Evolutionary conservation across 1,140 invertebrate species (phyloP).

Genomic region (Cydia splendana): DNA sequence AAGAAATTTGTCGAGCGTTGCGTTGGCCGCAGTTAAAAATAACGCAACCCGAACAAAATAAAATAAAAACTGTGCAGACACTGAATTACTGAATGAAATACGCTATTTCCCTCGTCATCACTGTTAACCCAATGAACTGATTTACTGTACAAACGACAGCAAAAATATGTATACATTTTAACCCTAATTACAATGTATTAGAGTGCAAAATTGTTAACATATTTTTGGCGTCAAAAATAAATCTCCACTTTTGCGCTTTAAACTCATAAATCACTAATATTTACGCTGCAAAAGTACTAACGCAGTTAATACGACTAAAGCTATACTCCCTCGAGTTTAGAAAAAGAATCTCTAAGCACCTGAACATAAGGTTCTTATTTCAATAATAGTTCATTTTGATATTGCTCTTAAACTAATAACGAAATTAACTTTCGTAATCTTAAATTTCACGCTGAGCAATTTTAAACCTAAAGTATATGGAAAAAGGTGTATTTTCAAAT

Average conservation of each 20-base stretch:
- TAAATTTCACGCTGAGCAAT: not conserved
- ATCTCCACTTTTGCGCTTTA: not conserved
- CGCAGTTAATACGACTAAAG: not conserved
- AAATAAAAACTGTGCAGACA: not conserved
- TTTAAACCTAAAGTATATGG: not conserved
- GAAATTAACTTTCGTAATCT: not conserved
- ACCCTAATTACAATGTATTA: not conserved
- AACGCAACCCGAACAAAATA: not conserved
- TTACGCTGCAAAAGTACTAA: not conserved
- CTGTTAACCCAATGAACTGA: not conserved
- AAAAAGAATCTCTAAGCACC: not conserved
- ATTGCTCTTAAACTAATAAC: not conserved
- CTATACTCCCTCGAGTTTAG: not conserved
- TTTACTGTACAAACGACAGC: not conserved
- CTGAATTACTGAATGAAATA: not conserved
- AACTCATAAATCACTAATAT: slow-evolving; percentile 1
- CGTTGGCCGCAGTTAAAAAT: not conserved
- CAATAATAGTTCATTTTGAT: not conserved
- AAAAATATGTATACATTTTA: not conserved
- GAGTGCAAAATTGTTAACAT: not conserved
- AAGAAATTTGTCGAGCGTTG: not conserved
- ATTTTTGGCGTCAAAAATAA: not conserved
- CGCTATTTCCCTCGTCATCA: slow-evolving; percentile 10
- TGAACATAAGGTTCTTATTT: not conserved
- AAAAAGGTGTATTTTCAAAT: not conserved